These are phyloP conservation scores for Armadillidium nasatum DNA, from an alignment of 1,140 invertebrate species.

Conservation along the genomic window DNA sequence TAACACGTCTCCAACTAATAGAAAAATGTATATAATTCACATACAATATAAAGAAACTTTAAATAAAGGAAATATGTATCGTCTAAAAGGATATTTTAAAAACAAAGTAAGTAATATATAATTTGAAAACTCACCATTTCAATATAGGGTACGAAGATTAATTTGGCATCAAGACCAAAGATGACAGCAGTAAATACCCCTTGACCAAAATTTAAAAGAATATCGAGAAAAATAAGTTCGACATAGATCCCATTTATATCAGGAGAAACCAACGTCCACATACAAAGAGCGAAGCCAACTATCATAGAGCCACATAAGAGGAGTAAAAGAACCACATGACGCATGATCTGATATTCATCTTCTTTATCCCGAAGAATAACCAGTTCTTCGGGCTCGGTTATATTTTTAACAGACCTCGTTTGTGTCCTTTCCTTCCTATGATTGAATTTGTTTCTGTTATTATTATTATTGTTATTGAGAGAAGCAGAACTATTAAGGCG, in stretches of 20 bases:
- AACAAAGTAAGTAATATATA: too few species aligned
- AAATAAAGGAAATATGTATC: too few species aligned
- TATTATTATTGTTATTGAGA: not conserved
- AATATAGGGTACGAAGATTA: slow-evolving; percentile 63
- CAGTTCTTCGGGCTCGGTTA: slow-evolving; percentile 56
- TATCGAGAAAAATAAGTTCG: slow-evolving; percentile 84
- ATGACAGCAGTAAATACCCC: slow-evolving; percentile 75
- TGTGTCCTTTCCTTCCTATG: too few species aligned
- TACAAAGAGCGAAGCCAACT: slow-evolving; percentile 75
- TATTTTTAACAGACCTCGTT: slow-evolving; percentile 37
- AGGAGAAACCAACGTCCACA: slow-evolving; percentile 80
- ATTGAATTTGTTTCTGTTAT: too few species aligned
- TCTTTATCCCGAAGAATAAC: slow-evolving; percentile 48
- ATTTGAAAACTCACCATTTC: slow-evolving; percentile 52
- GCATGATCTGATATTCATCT: slow-evolving; percentile 64
- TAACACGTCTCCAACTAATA: slow-evolving; percentile 52
- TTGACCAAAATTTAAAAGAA: slow-evolving; percentile 82
- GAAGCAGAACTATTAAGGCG: slow-evolving; percentile 22
- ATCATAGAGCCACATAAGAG: slow-evolving; percentile 78
- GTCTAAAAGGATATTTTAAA: too few species aligned
- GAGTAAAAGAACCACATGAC: slow-evolving; percentile 78
- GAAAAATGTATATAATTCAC: slow-evolving; percentile 13
- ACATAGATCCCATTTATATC: slow-evolving; percentile 82
- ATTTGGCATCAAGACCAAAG: slow-evolving; percentile 72
- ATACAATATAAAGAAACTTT: too few species aligned